Base-by-base conservation (phyloP, 1,140 invertebrate genomes). In the Drosophila littoralis region DNA sequence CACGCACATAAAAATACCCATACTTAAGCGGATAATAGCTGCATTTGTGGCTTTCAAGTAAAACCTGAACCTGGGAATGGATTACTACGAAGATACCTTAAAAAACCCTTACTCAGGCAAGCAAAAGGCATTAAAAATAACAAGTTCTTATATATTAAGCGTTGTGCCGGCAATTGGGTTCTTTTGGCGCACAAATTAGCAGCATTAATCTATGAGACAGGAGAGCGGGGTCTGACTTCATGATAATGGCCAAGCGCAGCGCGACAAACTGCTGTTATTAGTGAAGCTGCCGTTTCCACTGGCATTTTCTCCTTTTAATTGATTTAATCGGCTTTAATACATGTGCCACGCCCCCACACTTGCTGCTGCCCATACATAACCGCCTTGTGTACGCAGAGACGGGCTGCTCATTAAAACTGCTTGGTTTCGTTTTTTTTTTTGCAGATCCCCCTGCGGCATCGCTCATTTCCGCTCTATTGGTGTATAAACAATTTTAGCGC, bases 401-500 rank as follows among this genome's bases (percentile, higher is more conserved):
- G 10, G 13, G 52, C 38, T 54, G 76, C 83, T 89, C 83, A 77
- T 85, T 85, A 85, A 85, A 86, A 80, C 68, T 69, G 74, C 69
- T 75, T 70, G 63, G 81, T 58, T 22, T n/a, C n/a, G n/a, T n/a
- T 61, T 64, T 67, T 60, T 58, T 43, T 61, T 61, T 35, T 17
- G 35, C 55, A 50, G 50, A 46, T 58, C 35, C 55, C 3, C 9
- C 33, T 15, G 7, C 15, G 13, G 33, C 52, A 65, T 71, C 60
- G 38, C 15, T 75, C 82, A 81, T 81, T 86, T 88, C 73, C 80
- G 77, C 77, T 89, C 83, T 80, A 89, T 88, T 88, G 84, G 75
- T 58, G 80, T 88, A 88, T 84, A 89, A 88, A 88, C 83, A 88
- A 88, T 88, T 88, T 86, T 84, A 84, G 83, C 84, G 80, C 84